These are phyloP conservation scores for Drosophila simulans DNA, from an alignment of 1,140 invertebrate species.

Conservation along the genomic window DNA sequence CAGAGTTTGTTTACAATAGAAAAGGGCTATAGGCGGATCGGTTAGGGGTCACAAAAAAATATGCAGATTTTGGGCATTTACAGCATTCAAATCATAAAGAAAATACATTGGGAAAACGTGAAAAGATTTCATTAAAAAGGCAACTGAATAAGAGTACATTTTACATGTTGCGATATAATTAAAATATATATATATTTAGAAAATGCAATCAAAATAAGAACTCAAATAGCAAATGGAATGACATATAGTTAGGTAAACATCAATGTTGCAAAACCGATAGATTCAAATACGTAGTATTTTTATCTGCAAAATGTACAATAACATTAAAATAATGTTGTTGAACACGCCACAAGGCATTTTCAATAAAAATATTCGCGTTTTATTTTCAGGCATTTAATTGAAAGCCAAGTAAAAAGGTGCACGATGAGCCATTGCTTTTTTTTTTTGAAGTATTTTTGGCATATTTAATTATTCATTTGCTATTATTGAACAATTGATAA, in stretches of 20 bases:
- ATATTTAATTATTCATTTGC: slow-evolving; percentile 30
- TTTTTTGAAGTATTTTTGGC: slow-evolving; percentile 5
- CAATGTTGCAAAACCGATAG: no score
- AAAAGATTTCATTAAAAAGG: no score
- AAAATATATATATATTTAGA: no score
- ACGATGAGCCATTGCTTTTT: slow-evolving; percentile 20
- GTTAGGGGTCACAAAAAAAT: neutral
- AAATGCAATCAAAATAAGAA: no score
- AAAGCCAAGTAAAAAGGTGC: slow-evolving; percentile 4
- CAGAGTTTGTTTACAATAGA: slow-evolving; percentile 35
- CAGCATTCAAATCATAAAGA: no score
- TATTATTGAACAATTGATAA: slow-evolving; percentile 36
- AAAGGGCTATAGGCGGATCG: neutral
- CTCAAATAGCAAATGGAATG: no score
- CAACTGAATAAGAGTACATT: no score
- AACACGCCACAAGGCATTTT: neutral
- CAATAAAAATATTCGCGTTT: neutral
- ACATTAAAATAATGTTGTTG: slow-evolving; percentile 2
- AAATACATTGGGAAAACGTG: no score
- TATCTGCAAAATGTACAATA: neutral
- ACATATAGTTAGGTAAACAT: no score
- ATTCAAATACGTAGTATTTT: no score
- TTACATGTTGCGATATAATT: no score
- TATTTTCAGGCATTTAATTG: neutral
- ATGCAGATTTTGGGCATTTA: no score